Base-by-base conservation (phyloP, 2,888 invertebrate species). In the Platerodrilus igneus region DNA sequence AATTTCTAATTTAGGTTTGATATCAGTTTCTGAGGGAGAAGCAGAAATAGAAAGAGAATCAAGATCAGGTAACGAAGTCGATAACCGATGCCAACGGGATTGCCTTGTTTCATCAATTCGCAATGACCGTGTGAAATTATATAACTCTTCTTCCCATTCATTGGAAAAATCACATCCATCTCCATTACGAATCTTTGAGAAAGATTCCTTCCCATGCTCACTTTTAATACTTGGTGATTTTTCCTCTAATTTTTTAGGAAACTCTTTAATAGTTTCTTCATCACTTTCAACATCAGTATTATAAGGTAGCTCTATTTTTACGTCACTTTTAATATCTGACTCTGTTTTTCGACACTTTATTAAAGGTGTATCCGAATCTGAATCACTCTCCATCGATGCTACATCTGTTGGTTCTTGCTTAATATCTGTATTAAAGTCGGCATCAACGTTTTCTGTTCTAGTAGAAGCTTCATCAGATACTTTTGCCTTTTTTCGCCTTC, bases 141-240 rank as follows among this genome's bases (percentile, higher is more conserved):
- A 87, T 10, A 89, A 76, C 58, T 88, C 88, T 59, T 87, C 83
- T 67, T 86, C 86, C 86, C 86, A 87, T 1, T 86, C 85, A 0
- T 86, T 85, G 51, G 79, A 75, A 57, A 85, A 84, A 58, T 81
- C 80, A 23, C 80, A 79, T 18, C 81, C 81, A 60, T 81, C 80
- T 3, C 82, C 83, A 58, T 80, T 81, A 18, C n/a, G n/a, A n/a
- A n/a, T n/a, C n/a, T n/a, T 33, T 48, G 25, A 41, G 18, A 57
- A 58, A 2, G 47, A 25, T n/a, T 36, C 21, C 14, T 40, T 47
- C 37, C 61, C 63, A n/a, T n/a, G n/a, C n/a, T 59, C 58, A 2
- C 21, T 35, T 14, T 60, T 66, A 61, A 64, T n/a, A 62, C 60
- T 42, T 60, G 45, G 41, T 14, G 27, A 23, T 35, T 32, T 59